These are phyloP conservation scores for Caenorhabditis remanei DNA, from an alignment of 1,140 invertebrate species.

Conservation along the genomic window DNA sequence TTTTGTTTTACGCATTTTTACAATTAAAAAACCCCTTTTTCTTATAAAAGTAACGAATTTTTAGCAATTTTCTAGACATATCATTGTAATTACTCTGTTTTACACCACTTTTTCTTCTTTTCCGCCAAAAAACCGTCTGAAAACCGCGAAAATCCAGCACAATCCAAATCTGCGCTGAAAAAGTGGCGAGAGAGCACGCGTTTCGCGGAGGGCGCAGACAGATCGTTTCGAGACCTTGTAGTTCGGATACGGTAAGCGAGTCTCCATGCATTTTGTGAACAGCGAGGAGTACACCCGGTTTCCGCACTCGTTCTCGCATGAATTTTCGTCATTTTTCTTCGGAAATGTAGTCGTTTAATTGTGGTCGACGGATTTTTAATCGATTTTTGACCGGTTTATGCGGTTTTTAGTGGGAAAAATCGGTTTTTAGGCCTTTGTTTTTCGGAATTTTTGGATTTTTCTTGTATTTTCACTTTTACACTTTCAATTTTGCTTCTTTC, in stretches of 20 bases:
- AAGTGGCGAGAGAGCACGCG: neutral
- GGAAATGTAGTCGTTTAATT: neutral
- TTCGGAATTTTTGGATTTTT: neutral
- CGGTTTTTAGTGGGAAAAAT: neutral
- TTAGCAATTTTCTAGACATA: neutral
- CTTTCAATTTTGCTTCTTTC: neutral
- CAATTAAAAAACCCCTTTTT: no score
- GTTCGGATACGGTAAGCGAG: neutral
- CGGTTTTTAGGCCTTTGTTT: neutral
- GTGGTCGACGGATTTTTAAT: neutral
- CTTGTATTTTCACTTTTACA: neutral
- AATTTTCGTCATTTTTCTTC: neutral
- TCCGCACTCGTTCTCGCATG: neutral
- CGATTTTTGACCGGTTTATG: neutral
- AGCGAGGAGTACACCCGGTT: neutral
- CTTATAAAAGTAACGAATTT: no score
- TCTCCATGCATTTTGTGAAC: constrained; percentile 38
- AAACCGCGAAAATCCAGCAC: neutral
- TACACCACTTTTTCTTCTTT: no score
- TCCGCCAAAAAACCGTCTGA: neutral
- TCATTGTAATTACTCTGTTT: no score
- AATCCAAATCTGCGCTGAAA: neutral
- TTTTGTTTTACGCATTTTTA: no score
- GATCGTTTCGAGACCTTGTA: constrained; percentile 33
- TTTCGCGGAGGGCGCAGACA: neutral